These are phyloP conservation scores for Sarcophaga caerulescens DNA, from an alignment of 2,888 invertebrate species.

Conservation along the genomic window DNA sequence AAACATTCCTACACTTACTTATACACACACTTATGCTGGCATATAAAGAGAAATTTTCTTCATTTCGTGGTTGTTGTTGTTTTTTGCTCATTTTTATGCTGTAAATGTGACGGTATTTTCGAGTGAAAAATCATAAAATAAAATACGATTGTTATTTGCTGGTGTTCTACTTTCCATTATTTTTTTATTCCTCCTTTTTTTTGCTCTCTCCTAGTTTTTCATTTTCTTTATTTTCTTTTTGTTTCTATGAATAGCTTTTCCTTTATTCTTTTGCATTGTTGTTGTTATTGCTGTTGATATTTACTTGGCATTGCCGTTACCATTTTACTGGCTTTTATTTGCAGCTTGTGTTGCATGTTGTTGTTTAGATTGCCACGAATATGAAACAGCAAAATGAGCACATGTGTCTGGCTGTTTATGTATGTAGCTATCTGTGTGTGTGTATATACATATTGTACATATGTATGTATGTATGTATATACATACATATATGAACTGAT, in stretches of 20 bases:
- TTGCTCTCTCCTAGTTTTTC: background rate
- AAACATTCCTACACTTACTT: no score
- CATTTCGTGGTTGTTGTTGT: constrained; percentile 2
- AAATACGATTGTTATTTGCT: constrained; percentile 53
- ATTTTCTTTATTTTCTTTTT: background rate
- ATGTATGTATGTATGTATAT: background rate
- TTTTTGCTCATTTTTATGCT: constrained; percentile 51
- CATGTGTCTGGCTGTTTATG: constrained; percentile 28
- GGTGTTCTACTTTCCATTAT: constrained; percentile 38
- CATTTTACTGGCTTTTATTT: background rate
- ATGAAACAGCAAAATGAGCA: background rate
- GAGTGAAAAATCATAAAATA: constrained; percentile 52
- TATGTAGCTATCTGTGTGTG: background rate
- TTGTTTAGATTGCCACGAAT: background rate
- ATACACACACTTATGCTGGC: no score
- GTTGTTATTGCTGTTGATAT: background rate
- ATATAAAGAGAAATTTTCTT: background rate
- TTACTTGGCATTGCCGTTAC: constrained; percentile 9
- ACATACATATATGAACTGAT: constrained; percentile 24
- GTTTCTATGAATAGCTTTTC: background rate
- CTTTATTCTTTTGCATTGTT: background rate
- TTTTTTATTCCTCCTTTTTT: background rate
- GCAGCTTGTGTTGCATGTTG: constrained; percentile 36
- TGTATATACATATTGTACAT: background rate
- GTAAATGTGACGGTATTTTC: constrained; percentile 63